Evolutionary conservation across 2,888 invertebrate genomes (phyloP), one percentile per base, ranked within the genome.

Genomic region (Sarcophaga variegata): DNA sequence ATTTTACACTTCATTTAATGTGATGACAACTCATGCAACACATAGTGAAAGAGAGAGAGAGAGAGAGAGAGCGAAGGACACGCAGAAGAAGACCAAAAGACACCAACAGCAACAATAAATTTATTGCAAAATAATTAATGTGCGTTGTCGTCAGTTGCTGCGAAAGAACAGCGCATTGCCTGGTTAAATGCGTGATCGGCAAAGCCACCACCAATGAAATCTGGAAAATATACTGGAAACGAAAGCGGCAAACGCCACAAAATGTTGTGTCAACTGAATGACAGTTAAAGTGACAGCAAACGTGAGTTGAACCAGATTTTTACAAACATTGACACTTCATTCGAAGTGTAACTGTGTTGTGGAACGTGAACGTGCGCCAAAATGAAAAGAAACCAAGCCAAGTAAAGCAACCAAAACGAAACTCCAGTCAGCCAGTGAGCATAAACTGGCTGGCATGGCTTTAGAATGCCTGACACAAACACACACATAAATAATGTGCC

Each of bases 81-180:
- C 12, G 54, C 27, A 25, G 6, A 11, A 66, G 10, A 10, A 37
- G 8, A 27, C 4, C 1, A n/a, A 70, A 63, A 37, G 63, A 71
- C 37, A 63, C 17, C 37, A 63, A 70, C 63, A 11, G 22, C 8
- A 27, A 62, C 78, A 62, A 81, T 80, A 80, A 88, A 88, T 88
- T 88, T 88, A 89, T 88, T 86, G 85, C 87, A 79, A 81, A 87
- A 88, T 89, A 89, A 89, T 89, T 89, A 89, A 89, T 89, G 88
- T 89, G 88, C 89, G 89, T 89, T 75, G 85, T 79, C 72, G 72
- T 70, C 60, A 49, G 60, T 67, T 20, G 37, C 22, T 70, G 37
- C 77, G 20, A 83, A 78, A 63, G 74, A 47, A n/a, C 67, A 81
- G 47, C 14, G 70, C 54, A 45, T 45, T 22, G 47, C 11, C 37